Conservation (phyloP, 1,140 invertebrate species). For the Drosophila bifasciata region DNA sequence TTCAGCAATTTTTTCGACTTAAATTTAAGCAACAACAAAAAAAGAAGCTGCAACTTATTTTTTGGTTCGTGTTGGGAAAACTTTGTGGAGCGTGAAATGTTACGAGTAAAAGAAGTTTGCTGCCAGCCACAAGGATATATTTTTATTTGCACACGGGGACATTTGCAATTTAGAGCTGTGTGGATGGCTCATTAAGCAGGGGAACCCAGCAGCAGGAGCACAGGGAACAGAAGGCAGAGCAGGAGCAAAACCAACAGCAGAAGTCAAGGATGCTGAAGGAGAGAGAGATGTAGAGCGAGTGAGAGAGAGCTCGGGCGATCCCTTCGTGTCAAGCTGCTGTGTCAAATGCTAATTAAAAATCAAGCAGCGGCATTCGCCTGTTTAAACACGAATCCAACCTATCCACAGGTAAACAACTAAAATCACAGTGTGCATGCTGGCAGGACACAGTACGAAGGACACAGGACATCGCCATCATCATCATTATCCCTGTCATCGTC, state of each 20-base stretch:
- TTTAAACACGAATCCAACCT: constrained; percentile 73
- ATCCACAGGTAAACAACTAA: constrained; percentile 66
- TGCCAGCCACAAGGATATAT: constrained; percentile 62
- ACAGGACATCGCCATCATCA: constrained; percentile 62
- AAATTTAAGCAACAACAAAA: not conserved
- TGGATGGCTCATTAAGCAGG: constrained; percentile 72
- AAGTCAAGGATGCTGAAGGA: constrained; percentile 37
- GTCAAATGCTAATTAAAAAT: constrained; percentile 83
- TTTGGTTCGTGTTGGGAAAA: constrained; percentile 42
- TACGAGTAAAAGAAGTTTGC: constrained; percentile 26
- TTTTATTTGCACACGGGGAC: constrained; percentile 72
- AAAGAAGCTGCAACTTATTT: not conserved
- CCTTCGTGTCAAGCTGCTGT: constrained; percentile 73
- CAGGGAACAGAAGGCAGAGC: not conserved
- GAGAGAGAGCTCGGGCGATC: too few relatives aligned
- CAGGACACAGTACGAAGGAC: constrained; percentile 19
- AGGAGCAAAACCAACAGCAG: constrained; percentile 15
- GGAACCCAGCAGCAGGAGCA: constrained; percentile 11
- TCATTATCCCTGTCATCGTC: constrained; percentile 82
- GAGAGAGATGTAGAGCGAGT: too few relatives aligned
- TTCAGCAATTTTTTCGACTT: not conserved
- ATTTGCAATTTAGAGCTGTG: constrained; percentile 68
- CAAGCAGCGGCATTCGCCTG: constrained; percentile 75
- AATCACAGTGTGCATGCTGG: constrained; percentile 53
- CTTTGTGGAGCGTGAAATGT: constrained; percentile 68